A percentile compares a stretch with the other conserved stretches of the same genome.
Evolutionary conservation across 1,140 invertebrate species (phyloP).

Genomic region (Lepidotrigona ventralis): DNA sequence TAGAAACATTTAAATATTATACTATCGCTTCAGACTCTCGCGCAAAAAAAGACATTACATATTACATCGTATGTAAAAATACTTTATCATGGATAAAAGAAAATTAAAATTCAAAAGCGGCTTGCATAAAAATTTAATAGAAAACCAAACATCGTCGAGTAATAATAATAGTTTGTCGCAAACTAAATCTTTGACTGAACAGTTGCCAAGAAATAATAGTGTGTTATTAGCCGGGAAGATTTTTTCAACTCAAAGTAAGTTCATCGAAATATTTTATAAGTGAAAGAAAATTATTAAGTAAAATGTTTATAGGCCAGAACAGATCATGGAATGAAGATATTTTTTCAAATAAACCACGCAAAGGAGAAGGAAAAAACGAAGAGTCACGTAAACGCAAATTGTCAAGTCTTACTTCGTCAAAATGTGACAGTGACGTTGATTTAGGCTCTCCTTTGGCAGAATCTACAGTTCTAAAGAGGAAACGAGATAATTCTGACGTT

Average conservation of each 20-base stretch:
- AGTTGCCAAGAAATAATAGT: background rate
- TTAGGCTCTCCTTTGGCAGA: conserved; percentile 28
- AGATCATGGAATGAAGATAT: conserved; percentile 9
- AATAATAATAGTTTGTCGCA: background rate
- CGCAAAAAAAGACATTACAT: conserved; percentile 6
- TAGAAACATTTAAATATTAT: background rate
- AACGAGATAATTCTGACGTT: background rate
- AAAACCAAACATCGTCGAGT: conserved; percentile 37
- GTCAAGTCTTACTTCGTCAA: background rate
- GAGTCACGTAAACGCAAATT: conserved; percentile 38
- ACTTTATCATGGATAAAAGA: conserved; percentile 56
- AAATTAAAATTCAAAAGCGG: conserved; percentile 36
- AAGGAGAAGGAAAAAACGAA: background rate
- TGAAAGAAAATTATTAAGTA: background rate
- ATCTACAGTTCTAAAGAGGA: conserved; percentile 37
- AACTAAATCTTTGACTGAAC: conserved; percentile 5
- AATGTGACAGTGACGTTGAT: conserved; percentile 23
- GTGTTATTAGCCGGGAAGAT: conserved; percentile 1
- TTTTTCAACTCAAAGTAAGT: conserved; percentile 5
- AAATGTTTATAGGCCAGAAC: conserved; percentile 13
- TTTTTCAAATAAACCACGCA: background rate
- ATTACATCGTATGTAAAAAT: background rate
- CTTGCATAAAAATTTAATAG: conserved; percentile 54
- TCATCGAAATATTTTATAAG: background rate
- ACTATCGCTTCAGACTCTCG: background rate